Evolutionary conservation across 2,888 invertebrate species (phyloP), one percentile per base, ranked within the genome.

Genomic region (Parnassius orleans): DNA sequence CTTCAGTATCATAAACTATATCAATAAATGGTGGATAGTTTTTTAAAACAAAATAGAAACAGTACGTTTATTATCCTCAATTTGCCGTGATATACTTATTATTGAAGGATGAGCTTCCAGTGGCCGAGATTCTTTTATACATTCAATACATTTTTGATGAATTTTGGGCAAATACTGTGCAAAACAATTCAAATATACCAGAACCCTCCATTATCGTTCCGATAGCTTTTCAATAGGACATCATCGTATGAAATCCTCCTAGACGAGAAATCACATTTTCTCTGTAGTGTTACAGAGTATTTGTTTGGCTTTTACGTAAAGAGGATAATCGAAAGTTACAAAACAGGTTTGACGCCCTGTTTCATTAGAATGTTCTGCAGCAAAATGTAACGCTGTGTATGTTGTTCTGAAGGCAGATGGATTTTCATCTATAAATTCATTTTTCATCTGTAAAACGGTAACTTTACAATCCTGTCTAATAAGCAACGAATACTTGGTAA

Each of bases 391-490:
- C 2, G 53, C 53, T 33, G 53, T 53, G 9, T 53, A 53, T n/a
- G 33, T 53, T 33, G 53, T 53, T 53, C 53, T 2, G 11, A 53
- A 53, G 24, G 24, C 53, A 5, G 53, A 53, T 53, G 41, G 41
- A 53, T 53, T 53, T 43, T 53, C 53, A 43, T 53, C 41, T 53
- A 53, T 53, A n/a, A 53, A 53, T 53, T n/a, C 12, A 41, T 12
- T 12, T 3, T 50, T 15, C 15, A 50, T 10, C 15, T 14, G 15
- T 15, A 50, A 15, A 15, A 42, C 9, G 42, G 53, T 12, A 53
- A 24, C 14, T 33, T 53, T 2, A 41, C 24, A 53, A 53, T 53
- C 33, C 53, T 53, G 14, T 53, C 53, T 33, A 53, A 53, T 53
- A 53, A 53, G 33, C 53, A 33, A 41, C 42, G 42, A 42, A 53